Conservation (phyloP, 1,140 invertebrate genomes). For the Trichomalopsis sarcophagae region DNA sequence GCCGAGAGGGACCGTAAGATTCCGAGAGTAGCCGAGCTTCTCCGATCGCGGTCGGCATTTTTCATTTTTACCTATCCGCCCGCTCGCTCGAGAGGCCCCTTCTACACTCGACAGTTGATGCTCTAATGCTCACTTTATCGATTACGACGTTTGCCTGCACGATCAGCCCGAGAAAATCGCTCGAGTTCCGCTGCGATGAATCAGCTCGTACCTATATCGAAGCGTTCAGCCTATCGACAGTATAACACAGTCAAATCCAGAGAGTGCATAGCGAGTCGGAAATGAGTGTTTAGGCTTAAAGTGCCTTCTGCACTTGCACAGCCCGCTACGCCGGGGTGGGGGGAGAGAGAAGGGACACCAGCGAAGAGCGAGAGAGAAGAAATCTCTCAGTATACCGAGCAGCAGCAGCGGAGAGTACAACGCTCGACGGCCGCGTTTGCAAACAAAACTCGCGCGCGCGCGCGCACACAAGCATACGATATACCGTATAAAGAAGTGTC, state of each 20-base stretch:
- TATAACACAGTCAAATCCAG: no score
- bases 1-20: neutral
- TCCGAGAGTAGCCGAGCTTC: constrained; percentile 38
- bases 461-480: no score
- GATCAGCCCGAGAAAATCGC: no score
- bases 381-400: neutral
- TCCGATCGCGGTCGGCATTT: constrained; percentile 20
- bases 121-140: neutral
- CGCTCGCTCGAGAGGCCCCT: constrained; percentile 2
- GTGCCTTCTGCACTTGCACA: neutral
- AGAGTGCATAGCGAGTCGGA: neutral
- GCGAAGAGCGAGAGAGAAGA: neutral
- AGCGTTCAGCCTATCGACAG: no score
- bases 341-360: neutral
- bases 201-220: no score
- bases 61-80: constrained; percentile 18
- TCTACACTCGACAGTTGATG: neutral
- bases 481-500: neutral
- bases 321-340: no score
- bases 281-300: neutral
- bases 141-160: no score
- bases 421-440: neutral
- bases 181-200: no score
- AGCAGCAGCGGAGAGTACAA: neutral
- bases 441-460: neutral